Evolutionary conservation across 1,140 invertebrate species (phyloP).

Genomic region (Lepidurus apus): DNA sequence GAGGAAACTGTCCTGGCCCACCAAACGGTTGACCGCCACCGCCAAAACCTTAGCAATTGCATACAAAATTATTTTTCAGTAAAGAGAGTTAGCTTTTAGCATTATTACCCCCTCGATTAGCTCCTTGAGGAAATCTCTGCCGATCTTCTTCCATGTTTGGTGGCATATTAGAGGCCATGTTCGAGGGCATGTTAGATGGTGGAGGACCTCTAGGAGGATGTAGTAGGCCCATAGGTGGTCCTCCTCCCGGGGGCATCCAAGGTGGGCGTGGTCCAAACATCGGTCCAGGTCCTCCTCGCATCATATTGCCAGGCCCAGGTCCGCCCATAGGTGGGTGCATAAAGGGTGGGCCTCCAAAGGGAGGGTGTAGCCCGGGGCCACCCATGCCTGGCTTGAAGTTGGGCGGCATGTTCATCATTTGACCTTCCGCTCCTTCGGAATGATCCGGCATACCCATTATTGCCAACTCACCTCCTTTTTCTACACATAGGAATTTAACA

Average conservation of each 20-base stretch:
- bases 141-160: not conserved
- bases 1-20: not conserved
- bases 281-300: not conserved
- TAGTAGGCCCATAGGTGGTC: not conserved
- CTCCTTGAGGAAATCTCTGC: not conserved
- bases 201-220: not conserved
- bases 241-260: not conserved
- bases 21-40: not conserved
- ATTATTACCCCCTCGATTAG: not conserved
- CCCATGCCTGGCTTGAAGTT: not conserved
- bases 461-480: not conserved
- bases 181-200: not conserved
- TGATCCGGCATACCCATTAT: not conserved
- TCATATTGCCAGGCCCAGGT: not conserved
- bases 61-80: not conserved
- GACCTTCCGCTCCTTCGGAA: not conserved
- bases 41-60: not conserved
- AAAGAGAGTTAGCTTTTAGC: not conserved
- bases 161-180: no score
- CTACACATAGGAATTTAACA: not conserved
- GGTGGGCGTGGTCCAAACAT: not conserved
- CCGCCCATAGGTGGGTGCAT: not conserved
- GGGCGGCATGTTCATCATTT: not conserved
- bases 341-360: not conserved
- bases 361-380: not conserved